These are phyloP conservation scores for Caloenas nicobarica DNA, from an alignment of 2,113 vertebrate species.

Conservation along the genomic window DNA sequence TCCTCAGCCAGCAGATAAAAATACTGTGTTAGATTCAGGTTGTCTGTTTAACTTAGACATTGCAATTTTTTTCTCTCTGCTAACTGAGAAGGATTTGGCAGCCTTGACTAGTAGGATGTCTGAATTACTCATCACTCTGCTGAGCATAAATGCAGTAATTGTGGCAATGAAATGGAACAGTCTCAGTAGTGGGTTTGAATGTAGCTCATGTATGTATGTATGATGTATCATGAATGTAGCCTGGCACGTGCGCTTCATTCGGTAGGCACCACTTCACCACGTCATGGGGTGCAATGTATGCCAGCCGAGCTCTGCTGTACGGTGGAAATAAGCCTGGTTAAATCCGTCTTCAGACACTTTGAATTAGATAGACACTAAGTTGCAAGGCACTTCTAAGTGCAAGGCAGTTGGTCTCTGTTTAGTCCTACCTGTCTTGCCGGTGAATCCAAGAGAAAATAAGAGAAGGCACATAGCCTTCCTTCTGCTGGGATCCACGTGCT, in stretches of 20 bases:
- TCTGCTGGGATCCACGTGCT: background rate
- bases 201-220: background rate
- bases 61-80: background rate
- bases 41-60: background rate
- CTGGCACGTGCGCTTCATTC: background rate
- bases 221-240: no score
- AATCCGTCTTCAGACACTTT: background rate
- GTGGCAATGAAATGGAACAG: background rate
- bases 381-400: background rate
- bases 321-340: background rate
- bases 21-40: background rate
- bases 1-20: background rate
- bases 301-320: background rate
- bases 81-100: slow-evolving; percentile 2
- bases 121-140: background rate
- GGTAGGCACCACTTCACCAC: background rate
- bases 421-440: background rate
- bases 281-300: fast-evolving
- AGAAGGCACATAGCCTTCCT: background rate
- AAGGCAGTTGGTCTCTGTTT: background rate
- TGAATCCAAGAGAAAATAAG: background rate
- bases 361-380: background rate
- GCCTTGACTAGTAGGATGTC: background rate
- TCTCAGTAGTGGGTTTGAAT: background rate
- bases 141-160: background rate